Base-by-base conservation (phyloP, 1,140 invertebrate species). In the Drosophila takahashii region DNA sequence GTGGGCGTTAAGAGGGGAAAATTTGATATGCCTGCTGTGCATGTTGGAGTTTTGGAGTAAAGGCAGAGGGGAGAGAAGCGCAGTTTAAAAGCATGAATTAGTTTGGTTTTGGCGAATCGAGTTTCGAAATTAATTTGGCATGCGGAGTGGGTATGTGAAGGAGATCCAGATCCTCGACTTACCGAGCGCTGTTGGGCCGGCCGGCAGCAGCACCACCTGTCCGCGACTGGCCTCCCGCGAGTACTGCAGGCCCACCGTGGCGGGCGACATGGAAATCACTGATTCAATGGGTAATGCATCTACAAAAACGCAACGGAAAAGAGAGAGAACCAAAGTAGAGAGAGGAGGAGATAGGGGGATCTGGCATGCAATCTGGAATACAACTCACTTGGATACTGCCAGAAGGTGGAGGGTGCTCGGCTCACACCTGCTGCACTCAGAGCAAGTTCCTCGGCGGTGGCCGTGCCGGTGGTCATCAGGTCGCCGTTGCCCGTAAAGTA, bases 191-290 rank as follows among this genome's bases (percentile, higher is more conserved):
- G 95, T 93, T 93, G 74, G 92, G 92, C 72, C 92, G 76, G 76
- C 90, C 44, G 96, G 96, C 64, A 97, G 94, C 44, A 97, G 94
- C 44, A 97, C 94, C 37, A 97, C 93, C 66, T 97, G 96, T 37
- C 96, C 96, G 16, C 95, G 96, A 13, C 96, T 94, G 22, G 96
- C 96, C 92, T 98, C 97, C 48, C 97, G 94, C 44, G 96, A 95
- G 75, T 97, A 93, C 92, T 97, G 96, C 92, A 96, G 95, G 56
- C 95, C 95, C 59, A 95, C 94, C 87, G 95, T 93, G 53, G 95
- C 94, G 91, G 95, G 93, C 53, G 95, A 94, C 94, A 94, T 94
- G 90, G 92, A 94, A 77, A 95, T 93, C 93, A 95, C 94, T 80
- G 95, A 94, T 91, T 95, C 95, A 93, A 95, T 94, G 41, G 95